Conservation (phyloP, 2,888 invertebrate species). For the Sacculina carcini region DNA sequence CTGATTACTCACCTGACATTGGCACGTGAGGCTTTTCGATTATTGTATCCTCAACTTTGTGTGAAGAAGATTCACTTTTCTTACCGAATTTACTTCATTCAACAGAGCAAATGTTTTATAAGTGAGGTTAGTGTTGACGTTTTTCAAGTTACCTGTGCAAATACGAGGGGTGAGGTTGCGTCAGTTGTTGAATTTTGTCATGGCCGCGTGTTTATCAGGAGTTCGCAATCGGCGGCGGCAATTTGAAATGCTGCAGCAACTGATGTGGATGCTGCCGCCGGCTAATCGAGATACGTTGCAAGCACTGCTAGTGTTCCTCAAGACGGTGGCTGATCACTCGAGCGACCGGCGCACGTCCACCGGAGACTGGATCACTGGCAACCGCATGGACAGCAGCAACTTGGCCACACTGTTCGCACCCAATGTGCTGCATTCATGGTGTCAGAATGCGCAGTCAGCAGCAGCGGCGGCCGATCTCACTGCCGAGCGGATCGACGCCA, state of each 20-base stretch:
- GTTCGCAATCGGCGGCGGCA: conserved; percentile 56
- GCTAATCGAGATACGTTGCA: conserved; percentile 70
- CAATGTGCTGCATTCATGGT: conserved; percentile 61
- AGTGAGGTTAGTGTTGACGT: too few relatives aligned
- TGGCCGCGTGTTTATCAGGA: conserved; percentile 31
- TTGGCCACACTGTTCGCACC: conserved; percentile 80
- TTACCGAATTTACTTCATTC: too few relatives aligned
- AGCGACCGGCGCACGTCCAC: conserved; percentile 32
- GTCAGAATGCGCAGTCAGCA: conserved; percentile 36
- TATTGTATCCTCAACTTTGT: too few relatives aligned
- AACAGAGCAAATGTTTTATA: too few relatives aligned
- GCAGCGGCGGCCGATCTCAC: conserved; percentile 21
- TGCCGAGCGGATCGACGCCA: conserved; percentile 59
- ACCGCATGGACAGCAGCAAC: conserved; percentile 81
- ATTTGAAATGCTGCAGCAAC: conserved; percentile 51
- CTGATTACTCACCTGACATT: too few relatives aligned
- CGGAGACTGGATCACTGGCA: conserved; percentile 29
- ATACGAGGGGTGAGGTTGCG: too few relatives aligned
- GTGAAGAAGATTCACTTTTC: too few relatives aligned
- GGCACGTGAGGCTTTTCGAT: too few relatives aligned
- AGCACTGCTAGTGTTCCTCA: conserved; percentile 42
- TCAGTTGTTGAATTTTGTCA: not conserved
- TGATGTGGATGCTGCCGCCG: conserved; percentile 58
- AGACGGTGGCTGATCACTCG: conserved; percentile 40
- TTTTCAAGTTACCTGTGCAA: too few relatives aligned